phyloP scores from a whole-genome alignment of 2,113 vertebrate species.

The Thalassoma bifasciatum region DNA sequence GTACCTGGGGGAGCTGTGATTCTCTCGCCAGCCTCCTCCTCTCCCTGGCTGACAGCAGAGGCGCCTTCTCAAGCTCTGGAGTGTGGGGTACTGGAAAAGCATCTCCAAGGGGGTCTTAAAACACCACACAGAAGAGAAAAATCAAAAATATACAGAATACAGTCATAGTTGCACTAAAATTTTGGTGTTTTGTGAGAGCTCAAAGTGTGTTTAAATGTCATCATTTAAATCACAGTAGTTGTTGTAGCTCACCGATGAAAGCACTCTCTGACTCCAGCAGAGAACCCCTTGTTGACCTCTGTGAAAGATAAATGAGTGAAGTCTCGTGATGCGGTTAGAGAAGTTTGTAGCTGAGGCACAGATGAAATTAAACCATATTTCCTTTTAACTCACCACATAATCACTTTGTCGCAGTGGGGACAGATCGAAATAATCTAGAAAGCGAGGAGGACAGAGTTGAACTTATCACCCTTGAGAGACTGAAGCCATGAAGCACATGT shows the following conservation, averaged over 20 bases:
- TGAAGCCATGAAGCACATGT: neutral
- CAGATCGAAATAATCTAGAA: constrained; percentile 72
- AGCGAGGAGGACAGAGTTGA: neutral
- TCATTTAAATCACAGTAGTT: neutral
- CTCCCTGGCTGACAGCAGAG: constrained; percentile 84
- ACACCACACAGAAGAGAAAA: constrained; percentile 30
- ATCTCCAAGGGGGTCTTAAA: constrained; percentile 87
- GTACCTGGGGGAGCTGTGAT: constrained; percentile 66
- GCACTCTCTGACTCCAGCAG: constrained; percentile 92
- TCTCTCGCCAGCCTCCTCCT: constrained; percentile 84
- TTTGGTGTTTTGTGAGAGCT: neutral
- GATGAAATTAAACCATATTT: neutral
- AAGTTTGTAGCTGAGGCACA: neutral
- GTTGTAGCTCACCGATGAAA: constrained; percentile 88
- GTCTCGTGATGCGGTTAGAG: neutral
- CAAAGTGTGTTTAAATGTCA: neutral
- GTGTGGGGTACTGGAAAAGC: constrained; percentile 78
- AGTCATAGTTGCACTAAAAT: neutral
- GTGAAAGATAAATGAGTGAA: constrained; percentile 55
- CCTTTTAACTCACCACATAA: constrained; percentile 62
- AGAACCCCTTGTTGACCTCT: constrained; percentile 83
- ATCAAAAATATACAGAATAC: neutral
- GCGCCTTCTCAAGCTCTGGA: constrained; percentile 50
- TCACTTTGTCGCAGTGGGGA: constrained; percentile 41
- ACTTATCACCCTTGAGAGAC: neutral